phyloP scores from a whole-genome alignment of 2,797 vertebrate genomes.

The Pogonophryne albipinna region DNA sequence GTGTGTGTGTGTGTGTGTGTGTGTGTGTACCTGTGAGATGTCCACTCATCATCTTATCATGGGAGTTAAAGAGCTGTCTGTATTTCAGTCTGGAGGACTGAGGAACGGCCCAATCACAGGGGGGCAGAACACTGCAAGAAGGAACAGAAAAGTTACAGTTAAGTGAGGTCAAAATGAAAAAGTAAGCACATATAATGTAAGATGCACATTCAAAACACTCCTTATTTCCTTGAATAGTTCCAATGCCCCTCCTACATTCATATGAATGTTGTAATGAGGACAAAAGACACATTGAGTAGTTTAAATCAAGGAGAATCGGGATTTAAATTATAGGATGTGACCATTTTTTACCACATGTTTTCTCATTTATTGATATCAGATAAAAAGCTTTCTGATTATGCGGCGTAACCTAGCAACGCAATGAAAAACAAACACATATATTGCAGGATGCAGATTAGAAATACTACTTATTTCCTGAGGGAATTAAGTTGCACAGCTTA shows the following conservation, averaged over 20 bases:
- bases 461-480: too few relatives aligned
- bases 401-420: too few relatives aligned
- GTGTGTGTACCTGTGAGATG: constrained; percentile 92
- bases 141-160: neutral
- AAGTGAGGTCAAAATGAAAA: neutral
- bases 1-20: neutral
- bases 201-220: neutral
- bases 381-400: too few relatives aligned
- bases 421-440: too few relatives aligned
- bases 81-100: constrained; percentile 97
- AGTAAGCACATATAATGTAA: neutral
- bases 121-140: constrained; percentile 82
- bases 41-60: constrained; percentile 99
- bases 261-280: neutral
- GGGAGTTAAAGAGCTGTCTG: constrained; percentile 97
- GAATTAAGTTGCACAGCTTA: too few relatives aligned
- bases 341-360: too few relatives aligned
- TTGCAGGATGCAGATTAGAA: too few relatives aligned
- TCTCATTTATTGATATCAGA: neutral
- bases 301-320: neutral
- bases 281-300: neutral
- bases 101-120: constrained; percentile 94
- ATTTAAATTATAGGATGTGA: neutral
- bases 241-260: neutral
- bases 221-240: too few relatives aligned